Conservation (phyloP, 2,888 invertebrate genomes). For the Adineta ricciae region DNA sequence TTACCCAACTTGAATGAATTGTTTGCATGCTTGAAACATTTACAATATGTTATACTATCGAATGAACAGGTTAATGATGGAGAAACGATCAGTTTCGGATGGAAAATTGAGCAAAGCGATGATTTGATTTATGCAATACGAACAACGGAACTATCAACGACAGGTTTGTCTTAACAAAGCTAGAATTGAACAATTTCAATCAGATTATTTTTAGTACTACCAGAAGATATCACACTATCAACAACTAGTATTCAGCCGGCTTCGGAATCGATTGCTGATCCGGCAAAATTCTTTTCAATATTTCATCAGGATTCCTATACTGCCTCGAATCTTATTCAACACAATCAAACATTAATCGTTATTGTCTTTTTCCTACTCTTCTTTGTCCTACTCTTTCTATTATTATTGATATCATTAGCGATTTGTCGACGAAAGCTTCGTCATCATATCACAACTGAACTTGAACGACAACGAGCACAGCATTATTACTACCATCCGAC, state of each 20-base stretch:
- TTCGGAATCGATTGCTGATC: background rate
- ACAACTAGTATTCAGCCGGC: background rate
- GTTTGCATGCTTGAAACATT: slow-evolving; percentile 5
- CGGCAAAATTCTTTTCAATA: background rate
- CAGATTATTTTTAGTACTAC: background rate
- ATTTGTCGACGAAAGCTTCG: background rate
- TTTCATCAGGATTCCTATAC: background rate
- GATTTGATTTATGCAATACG: background rate
- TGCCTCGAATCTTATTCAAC: background rate
- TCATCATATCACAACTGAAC: background rate
- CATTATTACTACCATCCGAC: background rate
- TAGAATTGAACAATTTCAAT: no score
- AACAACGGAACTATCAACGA: background rate
- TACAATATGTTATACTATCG: background rate
- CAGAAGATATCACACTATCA: background rate
- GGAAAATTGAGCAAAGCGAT: background rate
- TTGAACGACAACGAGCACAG: background rate
- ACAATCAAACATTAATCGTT: background rate
- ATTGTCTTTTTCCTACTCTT: background rate
- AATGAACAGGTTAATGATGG: background rate
- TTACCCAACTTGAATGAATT: background rate
- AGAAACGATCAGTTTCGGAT: background rate
- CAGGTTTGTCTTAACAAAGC: background rate
- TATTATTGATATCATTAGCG: background rate
- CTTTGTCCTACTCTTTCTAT: background rate